phyloP scores from a whole-genome alignment of 2,888 invertebrate genomes.

The Campoplex capitator region DNA sequence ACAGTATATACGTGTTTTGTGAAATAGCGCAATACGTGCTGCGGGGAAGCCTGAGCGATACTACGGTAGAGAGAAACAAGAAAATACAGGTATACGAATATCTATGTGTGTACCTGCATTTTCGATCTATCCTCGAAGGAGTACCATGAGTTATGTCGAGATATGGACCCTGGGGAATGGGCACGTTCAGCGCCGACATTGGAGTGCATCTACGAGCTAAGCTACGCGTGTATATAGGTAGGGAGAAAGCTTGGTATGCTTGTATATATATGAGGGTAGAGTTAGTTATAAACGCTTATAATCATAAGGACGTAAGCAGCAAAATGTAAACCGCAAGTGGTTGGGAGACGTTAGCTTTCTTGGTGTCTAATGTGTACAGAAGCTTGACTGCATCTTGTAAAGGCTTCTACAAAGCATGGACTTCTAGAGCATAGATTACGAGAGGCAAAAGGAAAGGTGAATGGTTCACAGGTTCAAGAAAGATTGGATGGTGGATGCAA shows the following conservation, averaged over 20 bases:
- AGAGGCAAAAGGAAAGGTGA: conserved; percentile 48
- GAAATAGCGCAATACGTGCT: conserved; percentile 41
- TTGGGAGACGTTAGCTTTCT: background rate
- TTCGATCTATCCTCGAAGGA: conserved; percentile 64
- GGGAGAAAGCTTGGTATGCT: background rate
- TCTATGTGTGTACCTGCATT: conserved; percentile 37
- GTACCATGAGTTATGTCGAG: conserved; percentile 65
- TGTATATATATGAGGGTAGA: background rate
- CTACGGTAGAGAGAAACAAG: conserved; percentile 5
- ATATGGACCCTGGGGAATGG: conserved; percentile 50
- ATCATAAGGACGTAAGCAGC: conserved; percentile 5
- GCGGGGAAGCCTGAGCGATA: conserved; percentile 29
- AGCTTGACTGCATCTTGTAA: conserved; percentile 1
- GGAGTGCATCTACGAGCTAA: conserved; percentile 32
- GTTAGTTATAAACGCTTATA: conserved; percentile 3
- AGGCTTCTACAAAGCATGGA: conserved; percentile 25
- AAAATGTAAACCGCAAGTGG: background rate
- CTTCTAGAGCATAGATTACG: conserved; percentile 37
- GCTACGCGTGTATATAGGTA: conserved; percentile 2
- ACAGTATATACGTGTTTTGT: conserved; percentile 23
- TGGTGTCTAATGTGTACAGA: background rate
- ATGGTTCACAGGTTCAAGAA: conserved; percentile 48
- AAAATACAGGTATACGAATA: background rate
- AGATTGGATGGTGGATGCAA: conserved; percentile 57
- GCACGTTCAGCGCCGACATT: conserved; percentile 44